Evolutionary conservation across 1,140 invertebrate genomes (phyloP), one percentile per base, ranked within the genome.

Genomic region (Cherax quadricarinatus): DNA sequence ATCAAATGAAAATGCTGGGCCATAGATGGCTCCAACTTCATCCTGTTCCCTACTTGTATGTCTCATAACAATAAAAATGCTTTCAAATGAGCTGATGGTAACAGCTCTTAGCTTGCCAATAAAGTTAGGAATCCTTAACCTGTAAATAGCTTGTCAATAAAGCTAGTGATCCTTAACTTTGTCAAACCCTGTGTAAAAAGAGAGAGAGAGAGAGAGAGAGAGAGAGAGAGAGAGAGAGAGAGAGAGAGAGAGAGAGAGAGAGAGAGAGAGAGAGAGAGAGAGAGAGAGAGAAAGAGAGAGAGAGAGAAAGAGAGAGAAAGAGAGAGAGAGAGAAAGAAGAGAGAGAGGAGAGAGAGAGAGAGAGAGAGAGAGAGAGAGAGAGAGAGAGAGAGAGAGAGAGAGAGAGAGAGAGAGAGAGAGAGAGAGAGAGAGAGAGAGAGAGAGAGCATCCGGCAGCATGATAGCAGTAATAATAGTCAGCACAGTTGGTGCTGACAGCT

Each of bases 211-310:
- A 41, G 41, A 81, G 80, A 81, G 80, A 81, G 80, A 81, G 80
- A 81, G 80, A 81, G 80, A 81, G 80, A 81, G 80, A 81, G 80
- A 81, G 80, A 81, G 80, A 51, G 49, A 51, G 49, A 51, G 49
- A 51, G 41, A 18, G 41, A 41, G 49, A 51, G 18, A 51, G 41
- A 41, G 41, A 41, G 41, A 41, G 80, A 48, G 80, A 81, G 80
- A 81, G 80, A 81, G 80, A 81, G 80, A 81, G 80, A 81, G 80
- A 81, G 80, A 81, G 80, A 81, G 80, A 81, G 80, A 81, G 80
- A 81, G 80, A 81, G 80, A 81, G 80, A 81, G 80, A 81, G 80
- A 81, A 24, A 81, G 80, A 81, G 80, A 81, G 80, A 81, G 80
- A 81, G 80, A 81, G 80, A 81, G 80, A 81, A 24, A 51, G 49